A percentile compares a stretch with the other conserved stretches of the same genome.
Evolutionary conservation across 2,888 invertebrate species (phyloP).

Genomic region (Nemapogon koenigi): DNA sequence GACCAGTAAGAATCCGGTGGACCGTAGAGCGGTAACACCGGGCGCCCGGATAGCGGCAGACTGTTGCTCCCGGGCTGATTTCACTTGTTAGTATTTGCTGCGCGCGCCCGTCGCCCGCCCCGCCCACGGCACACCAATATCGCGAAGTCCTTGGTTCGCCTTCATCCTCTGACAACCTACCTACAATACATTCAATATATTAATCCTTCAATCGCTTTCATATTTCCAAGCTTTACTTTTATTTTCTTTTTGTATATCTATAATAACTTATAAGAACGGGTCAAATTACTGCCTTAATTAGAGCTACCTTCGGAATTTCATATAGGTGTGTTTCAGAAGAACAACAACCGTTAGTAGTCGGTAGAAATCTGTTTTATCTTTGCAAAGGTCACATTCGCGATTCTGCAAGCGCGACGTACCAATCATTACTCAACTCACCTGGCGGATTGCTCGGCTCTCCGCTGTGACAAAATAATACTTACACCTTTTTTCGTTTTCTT

Average conservation of each 20-base stretch:
- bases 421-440: neutral
- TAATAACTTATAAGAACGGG: too few relatives aligned
- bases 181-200: too few relatives aligned
- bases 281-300: neutral
- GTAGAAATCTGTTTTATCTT: too few relatives aligned
- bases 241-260: too few relatives aligned
- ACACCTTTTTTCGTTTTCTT: too few relatives aligned
- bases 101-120: constrained; percentile 29
- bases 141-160: constrained; percentile 48
- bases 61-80: constrained; percentile 64
- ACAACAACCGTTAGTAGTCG: too few relatives aligned
- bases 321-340: too few relatives aligned
- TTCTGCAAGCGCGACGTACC: neutral
- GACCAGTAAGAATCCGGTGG: constrained; percentile 15
- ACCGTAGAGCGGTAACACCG: too few relatives aligned
- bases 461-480: neutral
- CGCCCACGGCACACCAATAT: constrained; percentile 47
- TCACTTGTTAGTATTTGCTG: constrained; percentile 60
- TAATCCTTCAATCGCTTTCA: too few relatives aligned
- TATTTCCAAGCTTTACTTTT: too few relatives aligned
- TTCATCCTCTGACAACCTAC: constrained; percentile 40
- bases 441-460: neutral
- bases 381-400: neutral
- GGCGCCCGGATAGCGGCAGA: constrained; percentile 64
- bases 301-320: too few relatives aligned